These are phyloP conservation scores for Acropora tenuis DNA, from an alignment of 64 coral and sea anemone species.

Conservation along the genomic window DNA sequence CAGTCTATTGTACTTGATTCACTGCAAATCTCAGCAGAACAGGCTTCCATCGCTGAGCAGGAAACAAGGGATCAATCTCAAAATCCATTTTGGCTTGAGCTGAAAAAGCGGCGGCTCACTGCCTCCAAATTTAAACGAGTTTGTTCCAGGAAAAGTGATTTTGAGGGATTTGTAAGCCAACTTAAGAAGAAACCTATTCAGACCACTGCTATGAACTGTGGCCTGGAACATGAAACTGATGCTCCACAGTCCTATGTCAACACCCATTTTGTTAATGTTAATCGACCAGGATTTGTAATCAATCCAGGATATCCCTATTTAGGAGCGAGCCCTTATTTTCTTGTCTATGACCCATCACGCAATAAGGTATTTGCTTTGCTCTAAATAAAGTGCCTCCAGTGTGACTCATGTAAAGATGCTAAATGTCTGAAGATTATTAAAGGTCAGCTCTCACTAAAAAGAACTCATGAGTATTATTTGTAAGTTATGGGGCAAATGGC, in stretches of 20 bases:
- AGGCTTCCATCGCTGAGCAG: not conserved
- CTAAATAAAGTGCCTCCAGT: too few species aligned
- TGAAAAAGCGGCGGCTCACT: conserved; percentile 48
- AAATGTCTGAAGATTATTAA: too few species aligned
- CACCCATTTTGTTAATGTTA: too few species aligned
- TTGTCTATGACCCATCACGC: too few species aligned
- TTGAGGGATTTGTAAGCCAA: conserved; percentile 7
- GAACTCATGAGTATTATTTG: too few species aligned
- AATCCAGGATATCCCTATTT: too few species aligned
- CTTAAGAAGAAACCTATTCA: conserved; percentile 55
- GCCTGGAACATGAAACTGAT: conserved; percentile 47
- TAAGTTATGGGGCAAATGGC: too few species aligned
- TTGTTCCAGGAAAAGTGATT: conserved; percentile 47
- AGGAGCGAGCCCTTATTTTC: too few species aligned
- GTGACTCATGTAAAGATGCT: too few species aligned
- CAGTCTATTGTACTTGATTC: not conserved
- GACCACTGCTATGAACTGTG: conserved; percentile 66
- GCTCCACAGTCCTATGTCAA: not conserved
- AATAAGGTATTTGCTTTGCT: too few species aligned
- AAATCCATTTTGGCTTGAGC: conserved; percentile 59
- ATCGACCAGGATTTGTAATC: too few species aligned
- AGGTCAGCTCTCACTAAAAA: too few species aligned
- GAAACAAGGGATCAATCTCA: conserved; percentile 4
- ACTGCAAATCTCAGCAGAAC: not conserved
- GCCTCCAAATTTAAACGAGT: conserved; percentile 56